Percentiles rank a stretch among this genome's conserved stretches.
These are phyloP conservation scores for Calypte anna DNA, from an alignment of 2,113 vertebrate species.

Conservation along the genomic window DNA sequence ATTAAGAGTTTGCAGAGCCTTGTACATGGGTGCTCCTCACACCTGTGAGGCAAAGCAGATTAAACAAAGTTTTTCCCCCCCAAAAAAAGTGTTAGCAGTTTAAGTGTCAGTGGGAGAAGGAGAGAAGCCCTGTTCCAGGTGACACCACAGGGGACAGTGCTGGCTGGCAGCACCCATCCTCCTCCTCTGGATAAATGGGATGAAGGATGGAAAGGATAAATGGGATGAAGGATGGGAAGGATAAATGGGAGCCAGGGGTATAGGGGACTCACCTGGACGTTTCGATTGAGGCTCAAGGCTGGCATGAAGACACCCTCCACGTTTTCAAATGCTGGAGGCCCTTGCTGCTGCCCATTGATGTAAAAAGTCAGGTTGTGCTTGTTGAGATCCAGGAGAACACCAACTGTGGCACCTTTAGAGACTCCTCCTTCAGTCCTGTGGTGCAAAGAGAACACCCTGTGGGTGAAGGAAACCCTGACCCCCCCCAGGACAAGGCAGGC, in stretches of 20 bases:
- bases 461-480: background rate
- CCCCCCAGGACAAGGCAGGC: background rate
- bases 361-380: slow-evolving; percentile 93
- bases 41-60: background rate
- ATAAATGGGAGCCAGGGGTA: background rate
- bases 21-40: background rate
- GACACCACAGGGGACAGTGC: too few relatives aligned
- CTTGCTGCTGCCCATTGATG: slow-evolving; percentile 96
- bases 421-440: slow-evolving; percentile 95
- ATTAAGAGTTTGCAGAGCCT: background rate
- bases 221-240: background rate
- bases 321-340: slow-evolving; percentile 92
- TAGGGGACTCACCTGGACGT: slow-evolving; percentile 87
- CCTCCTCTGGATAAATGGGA: background rate
- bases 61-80: background rate
- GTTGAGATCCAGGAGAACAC: slow-evolving; percentile 92
- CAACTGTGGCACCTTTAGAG: slow-evolving; percentile 89
- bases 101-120: background rate
- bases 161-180: background rate
- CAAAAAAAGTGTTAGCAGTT: background rate
- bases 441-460: background rate
- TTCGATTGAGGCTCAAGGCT: slow-evolving; percentile 95
- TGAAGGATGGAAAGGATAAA: background rate
- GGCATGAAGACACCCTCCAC: slow-evolving; percentile 96
- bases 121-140: background rate